These are phyloP conservation scores for Phyllopteryx taeniolatus DNA, from an alignment of 2,113 vertebrate genomes.

Conservation along the genomic window DNA sequence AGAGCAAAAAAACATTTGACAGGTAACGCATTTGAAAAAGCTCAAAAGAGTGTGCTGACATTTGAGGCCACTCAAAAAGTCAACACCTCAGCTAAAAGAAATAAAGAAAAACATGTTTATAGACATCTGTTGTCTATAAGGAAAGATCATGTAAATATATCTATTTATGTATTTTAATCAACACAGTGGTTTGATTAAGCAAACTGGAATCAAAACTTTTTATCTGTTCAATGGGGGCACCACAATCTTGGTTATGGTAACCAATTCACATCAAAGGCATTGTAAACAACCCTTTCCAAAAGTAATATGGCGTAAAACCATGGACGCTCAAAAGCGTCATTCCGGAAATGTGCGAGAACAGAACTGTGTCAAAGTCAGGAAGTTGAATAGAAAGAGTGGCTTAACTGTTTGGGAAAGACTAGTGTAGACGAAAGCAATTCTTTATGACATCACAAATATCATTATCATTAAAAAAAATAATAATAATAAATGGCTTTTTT, in stretches of 20 bases:
- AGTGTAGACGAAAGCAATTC: not conserved
- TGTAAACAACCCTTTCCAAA: too few relatives aligned
- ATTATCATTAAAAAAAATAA: not conserved
- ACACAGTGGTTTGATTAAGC: not conserved
- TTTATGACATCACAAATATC: not conserved
- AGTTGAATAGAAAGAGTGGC: too few relatives aligned
- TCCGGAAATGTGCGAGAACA: too few relatives aligned
- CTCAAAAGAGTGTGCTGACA: constrained; percentile 41
- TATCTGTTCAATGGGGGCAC: too few relatives aligned
- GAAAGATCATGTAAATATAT: not conserved
- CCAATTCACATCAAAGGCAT: too few relatives aligned
- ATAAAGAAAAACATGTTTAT: not conserved
- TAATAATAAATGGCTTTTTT: too few relatives aligned
- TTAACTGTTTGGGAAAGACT: too few relatives aligned
- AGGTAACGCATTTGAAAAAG: constrained; percentile 42
- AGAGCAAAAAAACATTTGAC: constrained; percentile 48
- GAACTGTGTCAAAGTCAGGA: too few relatives aligned
- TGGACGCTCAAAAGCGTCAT: too few relatives aligned
- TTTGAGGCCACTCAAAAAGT: constrained; percentile 32
- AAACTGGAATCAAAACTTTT: too few relatives aligned
- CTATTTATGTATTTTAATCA: constrained; percentile 8
- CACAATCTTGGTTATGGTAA: too few relatives aligned
- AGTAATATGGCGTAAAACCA: too few relatives aligned
- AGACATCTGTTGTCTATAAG: constrained; percentile 4
- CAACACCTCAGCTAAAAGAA: constrained; percentile 24